Evolutionary conservation across 2,797 vertebrate genomes (phyloP), one percentile per base, ranked within the genome.

Genomic region (Balearica regulorum): DNA sequence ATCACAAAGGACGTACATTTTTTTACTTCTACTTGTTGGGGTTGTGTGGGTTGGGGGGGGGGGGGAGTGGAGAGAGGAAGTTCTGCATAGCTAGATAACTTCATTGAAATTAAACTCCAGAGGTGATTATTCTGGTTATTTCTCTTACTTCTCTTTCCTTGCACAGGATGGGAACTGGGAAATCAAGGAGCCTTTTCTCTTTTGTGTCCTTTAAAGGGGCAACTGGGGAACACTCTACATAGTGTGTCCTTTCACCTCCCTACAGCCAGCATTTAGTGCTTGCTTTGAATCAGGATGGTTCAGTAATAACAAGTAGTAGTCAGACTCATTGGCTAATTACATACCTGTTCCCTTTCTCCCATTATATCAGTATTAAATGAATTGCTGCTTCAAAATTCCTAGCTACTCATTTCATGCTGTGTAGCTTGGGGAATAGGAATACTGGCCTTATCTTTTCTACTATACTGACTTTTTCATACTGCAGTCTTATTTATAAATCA

Each of bases 141-240:
- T n/a, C n/a, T n/a, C 14, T 75, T 51, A 2, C 10, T 90, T 78
- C 57, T 3, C 4, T 58, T 66, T 26, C 55, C 55, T 83, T 60
- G 15, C 37, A 8, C 53, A 61, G 69, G 51, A 18, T 29, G 53
- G 41, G 64, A 65, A 1, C 43, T 78, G 77, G 60, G 69, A 78
- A 39, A 12, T 29, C 51, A 17, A 66, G 51, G 6, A 61, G n/a
- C 25, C 35, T 89, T 83, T 89, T 48, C 58, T 57, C 10, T 49
- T 18, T 8, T n/a, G 35, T 71, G 41, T 43, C 53, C 76, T 82
- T 57, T 33, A 25, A n/a, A n/a, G 39, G 29, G 33, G 18, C 53
- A 80, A 1, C 8, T 57, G 48, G 28, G 37, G 35, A 83, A 5
- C 16, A 4, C 31, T 75, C n/a, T 16, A 0, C 4, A 0, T 4